These are phyloP conservation scores for Tenthredo livida DNA, from an alignment of 2,888 invertebrate species.

Conservation along the genomic window DNA sequence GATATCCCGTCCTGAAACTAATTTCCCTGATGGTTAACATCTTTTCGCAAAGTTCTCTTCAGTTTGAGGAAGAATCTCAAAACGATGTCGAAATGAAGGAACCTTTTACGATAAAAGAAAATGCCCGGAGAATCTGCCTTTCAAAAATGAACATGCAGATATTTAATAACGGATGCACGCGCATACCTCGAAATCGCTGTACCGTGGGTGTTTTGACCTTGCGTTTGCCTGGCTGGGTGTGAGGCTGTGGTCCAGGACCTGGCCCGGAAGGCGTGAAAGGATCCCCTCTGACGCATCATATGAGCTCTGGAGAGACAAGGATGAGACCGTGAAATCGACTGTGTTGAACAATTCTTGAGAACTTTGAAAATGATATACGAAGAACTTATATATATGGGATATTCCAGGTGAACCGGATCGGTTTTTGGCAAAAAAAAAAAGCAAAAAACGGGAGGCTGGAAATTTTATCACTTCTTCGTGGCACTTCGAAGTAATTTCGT, in stretches of 20 bases:
- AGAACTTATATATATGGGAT: neutral
- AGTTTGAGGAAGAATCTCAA: neutral
- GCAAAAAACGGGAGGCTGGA: too few species aligned
- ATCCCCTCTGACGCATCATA: constrained; percentile 34
- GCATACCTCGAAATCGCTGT: constrained; percentile 6
- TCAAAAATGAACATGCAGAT: neutral
- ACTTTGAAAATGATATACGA: neutral
- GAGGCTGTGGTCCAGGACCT: constrained; percentile 48
- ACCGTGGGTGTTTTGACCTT: neutral
- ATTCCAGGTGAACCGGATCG: too few species aligned
- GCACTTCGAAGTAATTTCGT: too few species aligned
- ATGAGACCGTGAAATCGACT: neutral
- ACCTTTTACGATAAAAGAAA: too few species aligned
- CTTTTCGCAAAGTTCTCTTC: neutral
- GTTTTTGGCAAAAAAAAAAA: too few species aligned
- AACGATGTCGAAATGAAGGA: neutral
- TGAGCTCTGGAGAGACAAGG: constrained; percentile 28
- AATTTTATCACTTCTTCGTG: too few species aligned
- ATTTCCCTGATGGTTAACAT: neutral
- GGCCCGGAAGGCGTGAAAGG: constrained; percentile 39
- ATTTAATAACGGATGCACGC: neutral
- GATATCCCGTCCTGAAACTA: constrained; percentile 2
- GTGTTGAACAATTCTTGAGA: neutral
- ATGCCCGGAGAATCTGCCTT: neutral
- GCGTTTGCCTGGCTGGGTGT: constrained; percentile 8